A percentile compares a stretch with the other conserved stretches of the same genome.
Evolutionary conservation across 2,113 vertebrate species (phyloP).

Genomic region (Pollachius pollachius): DNA sequence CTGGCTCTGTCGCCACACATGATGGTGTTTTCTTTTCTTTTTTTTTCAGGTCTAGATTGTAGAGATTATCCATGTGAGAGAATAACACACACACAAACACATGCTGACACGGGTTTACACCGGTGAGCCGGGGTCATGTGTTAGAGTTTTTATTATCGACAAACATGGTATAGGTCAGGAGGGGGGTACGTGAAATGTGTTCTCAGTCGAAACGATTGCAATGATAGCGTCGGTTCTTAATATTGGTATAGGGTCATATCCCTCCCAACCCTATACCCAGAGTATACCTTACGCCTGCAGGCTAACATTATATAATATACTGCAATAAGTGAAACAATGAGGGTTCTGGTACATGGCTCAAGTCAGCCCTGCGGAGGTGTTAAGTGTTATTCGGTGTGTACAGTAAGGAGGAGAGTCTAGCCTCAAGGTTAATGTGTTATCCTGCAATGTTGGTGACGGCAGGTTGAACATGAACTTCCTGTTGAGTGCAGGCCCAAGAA

Average conservation of each 20-base stretch:
- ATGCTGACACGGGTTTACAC: not conserved
- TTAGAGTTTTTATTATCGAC: not conserved
- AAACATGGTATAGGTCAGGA: not conserved
- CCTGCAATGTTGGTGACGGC: not conserved
- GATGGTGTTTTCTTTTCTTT: constrained; percentile 69
- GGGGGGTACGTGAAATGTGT: not conserved
- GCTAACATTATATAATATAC: too few relatives aligned
- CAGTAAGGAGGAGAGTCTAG: not conserved
- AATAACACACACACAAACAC: not conserved
- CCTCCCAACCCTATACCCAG: too few relatives aligned
- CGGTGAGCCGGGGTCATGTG: constrained; percentile 5
- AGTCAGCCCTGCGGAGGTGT: not conserved
- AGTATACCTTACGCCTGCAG: too few relatives aligned
- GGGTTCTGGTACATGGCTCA: not conserved
- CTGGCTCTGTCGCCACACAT: constrained; percentile 78
- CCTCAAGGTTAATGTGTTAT: not conserved
- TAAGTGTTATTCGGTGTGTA: not conserved
- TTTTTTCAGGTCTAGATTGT: not conserved
- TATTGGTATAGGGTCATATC: not conserved
- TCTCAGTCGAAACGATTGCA: not conserved
- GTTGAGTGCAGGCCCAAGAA: not conserved
- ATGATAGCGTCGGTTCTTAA: not conserved
- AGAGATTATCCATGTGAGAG: not conserved
- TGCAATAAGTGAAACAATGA: too few relatives aligned
- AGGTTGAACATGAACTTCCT: not conserved